These are phyloP conservation scores for Epinephelus lanceolatus DNA, from an alignment of 2,113 vertebrate genomes.

Conservation along the genomic window DNA sequence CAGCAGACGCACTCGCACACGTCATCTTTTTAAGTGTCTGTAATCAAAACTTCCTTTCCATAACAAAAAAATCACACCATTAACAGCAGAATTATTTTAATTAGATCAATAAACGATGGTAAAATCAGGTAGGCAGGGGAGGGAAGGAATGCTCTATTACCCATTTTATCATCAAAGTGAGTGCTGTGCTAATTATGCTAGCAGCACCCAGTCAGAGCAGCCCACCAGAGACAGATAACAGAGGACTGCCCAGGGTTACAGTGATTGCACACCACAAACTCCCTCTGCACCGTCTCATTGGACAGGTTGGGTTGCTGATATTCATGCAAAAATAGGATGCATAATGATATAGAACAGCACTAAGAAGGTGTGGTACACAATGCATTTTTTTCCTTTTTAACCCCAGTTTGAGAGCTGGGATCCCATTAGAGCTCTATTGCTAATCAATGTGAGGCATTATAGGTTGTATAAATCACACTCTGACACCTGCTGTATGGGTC, in stretches of 20 bases:
- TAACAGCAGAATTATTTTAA: slow-evolving; percentile 72
- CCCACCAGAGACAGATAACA: slow-evolving; percentile 81
- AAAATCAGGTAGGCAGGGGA: slow-evolving; percentile 73
- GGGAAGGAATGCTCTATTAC: slow-evolving; percentile 70
- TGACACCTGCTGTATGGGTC: slow-evolving; percentile 79
- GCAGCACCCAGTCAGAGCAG: slow-evolving; percentile 77
- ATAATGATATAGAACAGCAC: slow-evolving; percentile 47
- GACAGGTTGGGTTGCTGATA: slow-evolving; percentile 59
- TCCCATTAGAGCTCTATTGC: slow-evolving; percentile 79
- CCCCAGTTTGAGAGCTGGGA: slow-evolving; percentile 64
- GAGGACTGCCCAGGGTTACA: slow-evolving; percentile 75
- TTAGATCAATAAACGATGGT: slow-evolving; percentile 79
- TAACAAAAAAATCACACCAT: slow-evolving; percentile 49
- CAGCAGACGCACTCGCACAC: background rate
- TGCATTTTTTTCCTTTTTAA: slow-evolving; percentile 29
- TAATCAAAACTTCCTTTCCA: slow-evolving; percentile 53
- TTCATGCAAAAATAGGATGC: slow-evolving; percentile 52
- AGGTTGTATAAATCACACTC: slow-evolving; percentile 82
- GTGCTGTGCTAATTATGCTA: slow-evolving; percentile 79
- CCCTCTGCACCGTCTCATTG: slow-evolving; percentile 52
- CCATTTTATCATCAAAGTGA: slow-evolving; percentile 82
- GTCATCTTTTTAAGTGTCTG: slow-evolving; percentile 23
- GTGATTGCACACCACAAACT: slow-evolving; percentile 71
- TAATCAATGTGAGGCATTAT: slow-evolving; percentile 84
- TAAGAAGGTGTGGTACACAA: slow-evolving; percentile 34